Percentiles rank a stretch among this genome's conserved stretches.
Evolutionary conservation across 2,888 invertebrate genomes (phyloP).

Genomic region (Nephrotoma guestfalica): DNA sequence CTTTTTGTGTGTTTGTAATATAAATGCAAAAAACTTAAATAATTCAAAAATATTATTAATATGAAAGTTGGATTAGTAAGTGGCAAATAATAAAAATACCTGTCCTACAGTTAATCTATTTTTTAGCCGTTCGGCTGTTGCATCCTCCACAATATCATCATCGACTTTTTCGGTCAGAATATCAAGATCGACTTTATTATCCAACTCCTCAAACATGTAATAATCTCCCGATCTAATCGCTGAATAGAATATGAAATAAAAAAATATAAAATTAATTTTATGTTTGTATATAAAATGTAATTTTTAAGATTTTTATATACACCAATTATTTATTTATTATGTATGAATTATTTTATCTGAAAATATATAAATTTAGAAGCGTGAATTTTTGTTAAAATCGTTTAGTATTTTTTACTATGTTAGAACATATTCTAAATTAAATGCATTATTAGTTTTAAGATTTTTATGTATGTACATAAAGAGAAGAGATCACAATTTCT

Average conservation of each 20-base stretch:
- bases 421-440: background rate
- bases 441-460: background rate
- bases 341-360: background rate
- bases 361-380: background rate
- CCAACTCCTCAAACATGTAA: conserved; percentile 96
- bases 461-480: background rate
- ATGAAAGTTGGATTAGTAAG: conserved; percentile 7
- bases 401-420: background rate
- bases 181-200: conserved; percentile 61
- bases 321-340: background rate
- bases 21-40: background rate
- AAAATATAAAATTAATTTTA: background rate
- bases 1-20: background rate
- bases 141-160: conserved; percentile 3
- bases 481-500: background rate
- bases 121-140: conserved; percentile 16
- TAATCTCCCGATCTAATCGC: conserved; percentile 97
- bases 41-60: background rate
- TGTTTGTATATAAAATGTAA: background rate
- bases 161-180: conserved; percentile 44
- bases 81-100: conserved; percentile 25
- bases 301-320: background rate
- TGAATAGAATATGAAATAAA: conserved; percentile 28
- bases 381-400: background rate
- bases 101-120: conserved; percentile 40